A percentile compares a stretch with the other conserved stretches of the same genome.
phyloP scores from a whole-genome alignment of 2,888 invertebrate species.

The Poecilus cupreus region DNA sequence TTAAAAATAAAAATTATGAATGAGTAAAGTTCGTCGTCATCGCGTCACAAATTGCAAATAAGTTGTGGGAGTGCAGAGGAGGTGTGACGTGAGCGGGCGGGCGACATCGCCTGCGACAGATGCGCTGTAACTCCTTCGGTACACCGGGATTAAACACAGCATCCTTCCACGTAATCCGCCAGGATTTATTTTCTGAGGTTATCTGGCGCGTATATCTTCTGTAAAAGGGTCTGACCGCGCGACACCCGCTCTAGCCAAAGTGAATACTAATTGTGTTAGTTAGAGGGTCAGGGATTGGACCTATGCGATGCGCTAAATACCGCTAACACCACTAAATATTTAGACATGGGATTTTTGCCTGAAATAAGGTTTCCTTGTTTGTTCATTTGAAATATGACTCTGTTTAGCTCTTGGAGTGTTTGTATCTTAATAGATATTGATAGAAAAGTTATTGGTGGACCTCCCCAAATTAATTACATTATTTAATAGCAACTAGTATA shows the following conservation, averaged over 20 bases:
- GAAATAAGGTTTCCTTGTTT: no score
- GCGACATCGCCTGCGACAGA: conserved; percentile 10
- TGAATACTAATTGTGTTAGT: conserved; percentile 59
- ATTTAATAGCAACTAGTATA: no score
- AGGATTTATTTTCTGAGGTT: conserved; percentile 59
- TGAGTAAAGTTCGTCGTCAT: neutral
- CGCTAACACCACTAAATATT: neutral
- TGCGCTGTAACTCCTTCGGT: conserved; percentile 55
- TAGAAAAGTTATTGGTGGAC: no score
- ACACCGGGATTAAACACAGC: conserved; percentile 54
- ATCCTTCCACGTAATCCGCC: conserved; percentile 57
- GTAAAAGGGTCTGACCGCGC: conserved; percentile 58
- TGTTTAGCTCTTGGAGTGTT: neutral
- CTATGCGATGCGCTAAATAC: neutral
- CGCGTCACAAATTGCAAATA: conserved; percentile 3
- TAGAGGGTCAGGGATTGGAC: conserved; percentile 3
- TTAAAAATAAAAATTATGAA: neutral
- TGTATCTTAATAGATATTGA: no score
- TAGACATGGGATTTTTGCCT: neutral
- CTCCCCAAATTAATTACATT: no score
- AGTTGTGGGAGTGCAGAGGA: neutral
- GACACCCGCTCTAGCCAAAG: conserved; percentile 50
- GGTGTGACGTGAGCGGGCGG: neutral
- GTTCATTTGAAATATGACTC: no score
- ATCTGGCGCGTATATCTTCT: conserved; percentile 58